Evolutionary conservation across 2,113 vertebrate species (phyloP).

Genomic region (Mobula hypostoma): DNA sequence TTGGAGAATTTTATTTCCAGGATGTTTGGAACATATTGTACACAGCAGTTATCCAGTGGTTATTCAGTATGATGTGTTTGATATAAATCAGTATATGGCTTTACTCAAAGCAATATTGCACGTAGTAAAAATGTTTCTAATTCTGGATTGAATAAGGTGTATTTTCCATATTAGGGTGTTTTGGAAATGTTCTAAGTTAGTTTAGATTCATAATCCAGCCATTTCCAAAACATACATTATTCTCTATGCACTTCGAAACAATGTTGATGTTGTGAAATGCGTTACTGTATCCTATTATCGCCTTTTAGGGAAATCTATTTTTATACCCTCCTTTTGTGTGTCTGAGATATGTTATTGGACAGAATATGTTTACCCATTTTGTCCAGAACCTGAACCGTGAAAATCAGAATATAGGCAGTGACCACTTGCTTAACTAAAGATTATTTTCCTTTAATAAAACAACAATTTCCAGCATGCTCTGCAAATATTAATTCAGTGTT

Average conservation of each 20-base stretch:
- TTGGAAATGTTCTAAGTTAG: not conserved
- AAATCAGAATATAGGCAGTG: not conserved
- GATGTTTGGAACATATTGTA: not conserved
- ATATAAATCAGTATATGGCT: not conserved
- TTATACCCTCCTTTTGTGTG: not conserved
- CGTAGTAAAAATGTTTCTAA: not conserved
- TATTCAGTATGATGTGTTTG: not conserved
- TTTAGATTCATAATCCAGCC: not conserved
- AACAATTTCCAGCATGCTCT: not conserved
- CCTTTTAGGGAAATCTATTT: not conserved
- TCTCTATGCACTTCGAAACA: too few relatives aligned
- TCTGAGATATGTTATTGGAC: not conserved
- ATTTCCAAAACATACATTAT: not conserved
- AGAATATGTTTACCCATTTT: not conserved
- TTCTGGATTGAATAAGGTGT: not conserved
- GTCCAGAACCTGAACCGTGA: not conserved
- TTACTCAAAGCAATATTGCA: not conserved
- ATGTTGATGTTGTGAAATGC: not conserved
- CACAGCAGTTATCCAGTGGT: not conserved
- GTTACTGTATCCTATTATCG: not conserved
- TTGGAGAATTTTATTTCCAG: not conserved
- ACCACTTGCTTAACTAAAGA: not conserved
- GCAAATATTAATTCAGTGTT: not conserved
- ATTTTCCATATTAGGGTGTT: not conserved
- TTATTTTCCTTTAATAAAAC: not conserved